Base-by-base conservation (phyloP, 2,888 invertebrate genomes). In the Portevinia maculata region DNA sequence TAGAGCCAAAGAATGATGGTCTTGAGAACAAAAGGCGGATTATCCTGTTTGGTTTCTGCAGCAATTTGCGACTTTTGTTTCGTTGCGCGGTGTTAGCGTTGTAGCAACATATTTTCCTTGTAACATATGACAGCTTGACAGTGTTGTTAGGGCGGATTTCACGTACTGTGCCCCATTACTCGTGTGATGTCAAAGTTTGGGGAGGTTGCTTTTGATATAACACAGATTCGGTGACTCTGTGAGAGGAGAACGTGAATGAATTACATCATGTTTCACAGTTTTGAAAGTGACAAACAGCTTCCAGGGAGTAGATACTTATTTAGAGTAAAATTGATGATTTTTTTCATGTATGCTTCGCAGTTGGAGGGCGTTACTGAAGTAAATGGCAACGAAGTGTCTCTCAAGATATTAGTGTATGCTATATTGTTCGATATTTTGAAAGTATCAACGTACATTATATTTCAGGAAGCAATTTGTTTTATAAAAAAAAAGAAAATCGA, bases 41-140 rank as follows among this genome's bases (percentile, higher is more conserved):
- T 55, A 37, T 55, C 65, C 32, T 30, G 32, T 41, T 46, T 46
- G 19, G 28, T 28, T 34, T 24, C 21, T 37, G 52, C 30, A 65
- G 52, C 50, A 62, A 65, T 50, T 65, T 59, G 57, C 39, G 19
- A 48, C 30, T 39, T 28, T 59, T 69, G 69, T 59, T 59, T 37
- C 9, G 13, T 19, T 13, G 7, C 13, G 39, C 50, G 28, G 28
- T 7, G 19, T 17, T 19, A 13, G 39, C 21, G 30, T 44, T 8
- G 44, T 1, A 19, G 19, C 7, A 15, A 28, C 46, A 59, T 59
- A 69, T 59, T 69, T 59, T 50, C 15, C 37, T 34, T 37, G 48
- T 53, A 57, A 48, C 50, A 57, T 69, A n/a, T 59, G 57, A 50
- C 69, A 57, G 57, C 19, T 48, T 67, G 55, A 55, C 55, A 67